Conservation (phyloP, 2,888 invertebrate genomes). For the Ophion ellenae region DNA sequence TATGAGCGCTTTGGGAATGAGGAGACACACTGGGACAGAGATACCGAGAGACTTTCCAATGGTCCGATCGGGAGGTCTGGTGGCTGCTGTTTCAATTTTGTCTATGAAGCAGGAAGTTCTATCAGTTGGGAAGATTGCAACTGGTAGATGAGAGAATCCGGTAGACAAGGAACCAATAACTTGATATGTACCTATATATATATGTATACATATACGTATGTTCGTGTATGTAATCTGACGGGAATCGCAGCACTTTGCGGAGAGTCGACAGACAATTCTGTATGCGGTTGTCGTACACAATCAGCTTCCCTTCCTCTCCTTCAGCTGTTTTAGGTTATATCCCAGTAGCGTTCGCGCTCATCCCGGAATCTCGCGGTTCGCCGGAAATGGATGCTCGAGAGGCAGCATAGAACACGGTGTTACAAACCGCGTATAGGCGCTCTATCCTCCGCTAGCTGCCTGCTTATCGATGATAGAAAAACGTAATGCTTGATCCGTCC, state of each 20-base stretch:
- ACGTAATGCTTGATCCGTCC: background rate
- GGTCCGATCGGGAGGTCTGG: slow-evolving; percentile 40
- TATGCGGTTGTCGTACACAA: slow-evolving; percentile 64
- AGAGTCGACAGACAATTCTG: slow-evolving; percentile 61
- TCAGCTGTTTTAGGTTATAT: slow-evolving; percentile 44
- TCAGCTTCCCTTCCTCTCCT: slow-evolving; percentile 41
- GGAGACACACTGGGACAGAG: slow-evolving; percentile 18
- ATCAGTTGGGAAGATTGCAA: slow-evolving; percentile 54
- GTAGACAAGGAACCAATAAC: slow-evolving; percentile 22
- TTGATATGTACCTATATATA: slow-evolving; percentile 2
- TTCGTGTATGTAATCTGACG: slow-evolving; percentile 13
- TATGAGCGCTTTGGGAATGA: background rate
- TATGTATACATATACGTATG: background rate
- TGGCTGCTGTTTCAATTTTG: slow-evolving; percentile 52
- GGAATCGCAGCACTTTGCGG: slow-evolving; percentile 40
- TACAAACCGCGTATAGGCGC: slow-evolving; percentile 2
- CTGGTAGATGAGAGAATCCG: slow-evolving; percentile 31
- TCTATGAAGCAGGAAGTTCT: slow-evolving; percentile 52
- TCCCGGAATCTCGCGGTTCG: slow-evolving; percentile 60
- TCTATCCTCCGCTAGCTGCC: background rate
- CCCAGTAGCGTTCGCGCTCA: slow-evolving; percentile 47
- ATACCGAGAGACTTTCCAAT: slow-evolving; percentile 3
- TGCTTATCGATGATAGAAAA: slow-evolving; percentile 26
- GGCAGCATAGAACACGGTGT: slow-evolving; percentile 35
- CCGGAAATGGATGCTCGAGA: slow-evolving; percentile 62